Evolutionary conservation across 2,797 vertebrate genomes (phyloP), one percentile per base, ranked within the genome.

Genomic region (Crenuchus spilurus): DNA sequence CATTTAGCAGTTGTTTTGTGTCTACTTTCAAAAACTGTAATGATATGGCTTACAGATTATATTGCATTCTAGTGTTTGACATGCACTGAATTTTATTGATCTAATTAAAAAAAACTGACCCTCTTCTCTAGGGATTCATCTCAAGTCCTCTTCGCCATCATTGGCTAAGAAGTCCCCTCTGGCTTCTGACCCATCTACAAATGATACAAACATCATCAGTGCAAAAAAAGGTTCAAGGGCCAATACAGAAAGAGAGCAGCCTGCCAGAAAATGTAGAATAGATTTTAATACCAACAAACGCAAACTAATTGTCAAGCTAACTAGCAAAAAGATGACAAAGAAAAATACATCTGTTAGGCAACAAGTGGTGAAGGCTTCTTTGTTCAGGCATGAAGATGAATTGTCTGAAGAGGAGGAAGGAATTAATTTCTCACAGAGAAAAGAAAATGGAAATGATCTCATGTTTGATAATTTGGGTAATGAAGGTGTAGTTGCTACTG

Each of bases 261-360:
- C 84, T 16, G 79, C 85, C 66, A 90, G 87, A 35, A 80, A 76
- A 7, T 79, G 87, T 49, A 81, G 78, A 10, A 84, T 78, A 61
- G 1, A 49, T 70, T 39, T 81, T n/a, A 75, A 72, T 26, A 73
- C 72, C 55, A 74, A 74, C 51, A 80, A 75, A 64, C 71, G 89
- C 49, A 86, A 84, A 76, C 68, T 88, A 58, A 70, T 78, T 9
- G 80, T 87, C 55, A 88, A 89, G 83, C 73, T 85, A 42, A 69
- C 77, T 11, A 65, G 80, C 44, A 86, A 86, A 75, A 81, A 82
- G 72, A 66, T 78, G 37, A 74, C 79, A 26, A 70, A 63, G 68
- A 79, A 70, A 37, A 46, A 31, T 22, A 18, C 42, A 10, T 10
- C 31, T 37, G 51, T 48, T 39, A 49, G 37, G 42, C 52, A 70